Base-by-base conservation (phyloP, 2,113 vertebrate species). In the Ranitomeya imitator region DNA sequence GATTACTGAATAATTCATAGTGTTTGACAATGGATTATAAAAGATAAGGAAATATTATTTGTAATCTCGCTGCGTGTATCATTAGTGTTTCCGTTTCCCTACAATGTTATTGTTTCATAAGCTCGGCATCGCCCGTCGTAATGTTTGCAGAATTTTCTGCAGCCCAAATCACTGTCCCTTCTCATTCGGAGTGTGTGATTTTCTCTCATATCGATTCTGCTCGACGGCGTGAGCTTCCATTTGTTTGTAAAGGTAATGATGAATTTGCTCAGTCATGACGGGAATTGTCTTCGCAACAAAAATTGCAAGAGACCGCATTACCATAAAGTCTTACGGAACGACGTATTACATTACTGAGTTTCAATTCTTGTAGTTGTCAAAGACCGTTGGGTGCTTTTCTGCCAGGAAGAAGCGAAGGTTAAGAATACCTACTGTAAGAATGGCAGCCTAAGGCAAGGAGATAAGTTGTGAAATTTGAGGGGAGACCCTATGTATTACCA, bases 11-110 rank as follows among this genome's bases (percentile, higher is more conserved):
- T 84, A 71, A 84, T 84, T 69, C 63, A 84, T 71, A 51, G 82
- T 55, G 61, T 84, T 84, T 84, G 63, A 84, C 82, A 84, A 71
- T 51, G 82, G 82, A 84, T 84, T 84, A 71, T 71, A 26, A 54
- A 65, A 84, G 82, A 84, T 84, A 84, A 84, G 82, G 51, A 84
- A 84, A 84, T 71, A 84, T 71, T 84, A 84, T 84, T 84, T 71
- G 82, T 84, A 84, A 84, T 84, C 82, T 84, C 45, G 3, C 82
- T 69, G 51, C 31, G 57, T 83, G 81, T 81, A 81, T 81, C 82
- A 69, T 84, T 84, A 84, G 82, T 69, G 82, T 16, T 84, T 84
- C 60, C 82, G 63, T 84, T 84, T 26, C 12, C 51, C 65, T 18
- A 71, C 82, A 69, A 65, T 54, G 82, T 84, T 84, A 69, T 84